Conservation (phyloP, 2,888 invertebrate species). For the Calliopum simillimum region DNA sequence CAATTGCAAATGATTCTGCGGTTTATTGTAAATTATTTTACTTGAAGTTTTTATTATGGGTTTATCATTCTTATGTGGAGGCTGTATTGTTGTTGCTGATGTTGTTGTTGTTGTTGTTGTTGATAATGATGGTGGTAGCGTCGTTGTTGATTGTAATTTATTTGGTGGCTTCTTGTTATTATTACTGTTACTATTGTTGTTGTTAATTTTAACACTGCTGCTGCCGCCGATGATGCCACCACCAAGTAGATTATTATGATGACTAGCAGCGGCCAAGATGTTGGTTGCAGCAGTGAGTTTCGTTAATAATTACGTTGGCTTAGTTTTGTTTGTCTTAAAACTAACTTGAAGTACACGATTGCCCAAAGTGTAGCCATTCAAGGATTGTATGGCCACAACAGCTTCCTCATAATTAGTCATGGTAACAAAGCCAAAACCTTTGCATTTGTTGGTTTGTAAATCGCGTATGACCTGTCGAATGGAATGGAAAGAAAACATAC, state of each 20-base stretch:
- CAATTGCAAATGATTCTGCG: constrained; percentile 60
- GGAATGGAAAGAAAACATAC: neutral
- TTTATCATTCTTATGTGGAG: constrained; percentile 1
- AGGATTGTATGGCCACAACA: constrained; percentile 92
- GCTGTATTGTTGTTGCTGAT: constrained; percentile 39
- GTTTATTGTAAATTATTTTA: constrained; percentile 62
- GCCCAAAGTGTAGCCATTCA: constrained; percentile 95
- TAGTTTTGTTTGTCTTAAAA: constrained; percentile 94
- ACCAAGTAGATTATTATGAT: constrained; percentile 31
- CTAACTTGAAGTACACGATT: constrained; percentile 97
- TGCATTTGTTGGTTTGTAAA: constrained; percentile 96
- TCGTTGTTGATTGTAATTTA: constrained; percentile 1
- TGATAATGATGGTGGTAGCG: constrained; percentile 26
- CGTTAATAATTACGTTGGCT: constrained; percentile 70
- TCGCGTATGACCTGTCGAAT: constrained; percentile 82
- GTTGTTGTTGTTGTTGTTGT: constrained; percentile 39
- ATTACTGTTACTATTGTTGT: constrained; percentile 40
- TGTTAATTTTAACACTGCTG: constrained; percentile 34
- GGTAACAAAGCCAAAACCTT: constrained; percentile 97
- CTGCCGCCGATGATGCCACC: constrained; percentile 33
- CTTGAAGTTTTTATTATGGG: constrained; percentile 57
- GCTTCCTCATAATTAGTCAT: constrained; percentile 99
- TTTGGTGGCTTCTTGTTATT: constrained; percentile 31
- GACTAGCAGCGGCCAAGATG: constrained; percentile 42
- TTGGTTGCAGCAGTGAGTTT: constrained; percentile 64